Conservation (phyloP, 2,797 vertebrate genomes). For the Sebastes reedi region DNA sequence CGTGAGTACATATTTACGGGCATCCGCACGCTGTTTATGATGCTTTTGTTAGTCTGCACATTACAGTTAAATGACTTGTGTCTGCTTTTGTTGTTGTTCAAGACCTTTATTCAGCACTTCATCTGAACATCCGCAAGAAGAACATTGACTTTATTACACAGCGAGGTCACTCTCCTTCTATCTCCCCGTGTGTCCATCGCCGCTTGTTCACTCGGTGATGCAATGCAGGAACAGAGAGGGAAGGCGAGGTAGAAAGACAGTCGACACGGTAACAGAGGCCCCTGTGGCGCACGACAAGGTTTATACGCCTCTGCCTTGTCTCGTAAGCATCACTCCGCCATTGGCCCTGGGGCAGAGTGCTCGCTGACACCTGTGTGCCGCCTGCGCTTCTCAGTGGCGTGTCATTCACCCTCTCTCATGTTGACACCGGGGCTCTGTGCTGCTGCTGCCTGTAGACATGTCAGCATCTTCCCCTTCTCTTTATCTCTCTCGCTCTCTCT, state of each 20-base stretch:
- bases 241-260: conserved; percentile 17
- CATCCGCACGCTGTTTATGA: neutral
- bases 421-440: conserved; percentile 63
- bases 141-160: neutral
- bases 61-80: conserved; percentile 11
- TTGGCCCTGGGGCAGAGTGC: conserved; percentile 71
- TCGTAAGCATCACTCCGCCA: conserved; percentile 67
- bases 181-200: conserved; percentile 10
- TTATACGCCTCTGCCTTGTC: conserved; percentile 70
- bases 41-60: neutral
- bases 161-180: conserved; percentile 6
- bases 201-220: conserved; percentile 29
- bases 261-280: conserved; percentile 32
- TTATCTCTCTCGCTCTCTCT: conserved; percentile 4
- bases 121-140: neutral
- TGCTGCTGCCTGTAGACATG: conserved; percentile 63
- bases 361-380: conserved; percentile 73
- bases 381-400: conserved; percentile 55
- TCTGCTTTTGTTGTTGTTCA: neutral
- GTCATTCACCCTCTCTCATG: conserved; percentile 67
- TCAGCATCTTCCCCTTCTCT: conserved; percentile 37
- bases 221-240: conserved; percentile 17
- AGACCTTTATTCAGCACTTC: neutral
- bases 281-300: conserved; percentile 49
- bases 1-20: neutral